Percentiles rank a stretch among this genome's conserved stretches.
Evolutionary conservation across 2,888 invertebrate species (phyloP).

Genomic region (Drosophila kambysellisi): DNA sequence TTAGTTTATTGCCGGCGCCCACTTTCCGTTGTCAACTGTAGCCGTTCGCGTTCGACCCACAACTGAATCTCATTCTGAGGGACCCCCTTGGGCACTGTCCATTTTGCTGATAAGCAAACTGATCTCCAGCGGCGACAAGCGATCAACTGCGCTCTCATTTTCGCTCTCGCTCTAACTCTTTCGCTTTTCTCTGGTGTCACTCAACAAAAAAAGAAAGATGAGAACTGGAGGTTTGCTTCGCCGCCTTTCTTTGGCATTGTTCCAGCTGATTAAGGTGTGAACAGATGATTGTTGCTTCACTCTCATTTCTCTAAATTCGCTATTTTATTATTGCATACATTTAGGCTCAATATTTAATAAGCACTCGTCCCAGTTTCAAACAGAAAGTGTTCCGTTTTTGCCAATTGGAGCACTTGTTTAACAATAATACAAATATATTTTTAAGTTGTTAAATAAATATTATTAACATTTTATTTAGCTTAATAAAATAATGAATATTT

Average conservation of each 20-base stretch:
- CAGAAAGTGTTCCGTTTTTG: neutral
- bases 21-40: slow-evolving; percentile 16
- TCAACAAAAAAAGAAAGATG: neutral
- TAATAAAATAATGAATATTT: too few species aligned
- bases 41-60: slow-evolving; percentile 38
- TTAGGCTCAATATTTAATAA: neutral
- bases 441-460: too few species aligned
- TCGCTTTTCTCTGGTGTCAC: neutral
- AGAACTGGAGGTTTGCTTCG: slow-evolving; percentile 14
- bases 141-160: slow-evolving; percentile 9
- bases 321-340: slow-evolving; percentile 12
- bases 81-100: slow-evolving; percentile 46
- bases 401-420: neutral
- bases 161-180: slow-evolving; percentile 5
- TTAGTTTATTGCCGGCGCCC: neutral
- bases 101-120: slow-evolving; percentile 54
- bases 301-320: neutral
- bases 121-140: slow-evolving; percentile 32
- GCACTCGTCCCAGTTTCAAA: neutral
- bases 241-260: neutral
- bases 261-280: slow-evolving; percentile 3
- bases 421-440: too few species aligned
- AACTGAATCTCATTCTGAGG: slow-evolving; percentile 46
- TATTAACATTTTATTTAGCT: too few species aligned
- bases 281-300: neutral